phyloP scores from a whole-genome alignment of 2,113 vertebrate species.

The Cyprinodon brontotheroides region DNA sequence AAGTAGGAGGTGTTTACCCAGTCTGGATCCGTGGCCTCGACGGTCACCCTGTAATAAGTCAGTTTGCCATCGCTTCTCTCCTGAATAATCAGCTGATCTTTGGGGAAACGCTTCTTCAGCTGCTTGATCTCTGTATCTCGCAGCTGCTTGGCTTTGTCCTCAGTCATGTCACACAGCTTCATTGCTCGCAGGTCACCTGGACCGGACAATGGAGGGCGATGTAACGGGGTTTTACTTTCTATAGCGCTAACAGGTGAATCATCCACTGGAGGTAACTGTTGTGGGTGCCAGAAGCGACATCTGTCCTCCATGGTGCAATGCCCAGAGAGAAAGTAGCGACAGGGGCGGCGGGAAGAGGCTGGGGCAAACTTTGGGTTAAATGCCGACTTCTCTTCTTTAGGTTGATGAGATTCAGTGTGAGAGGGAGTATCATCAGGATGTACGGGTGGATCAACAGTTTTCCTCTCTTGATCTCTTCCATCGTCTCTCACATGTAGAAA shows the following conservation, averaged over 20 bases:
- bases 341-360: constrained; percentile 57
- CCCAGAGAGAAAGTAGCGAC: constrained; percentile 83
- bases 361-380: constrained; percentile 18
- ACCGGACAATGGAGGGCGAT: constrained; percentile 24
- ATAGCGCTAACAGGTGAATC: constrained; percentile 14
- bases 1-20: constrained; percentile 72
- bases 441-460: neutral
- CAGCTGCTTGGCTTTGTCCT: constrained; percentile 69
- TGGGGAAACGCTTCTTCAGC: constrained; percentile 80
- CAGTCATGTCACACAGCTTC: constrained; percentile 77
- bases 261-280: constrained; percentile 51
- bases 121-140: constrained; percentile 80
- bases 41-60: constrained; percentile 77
- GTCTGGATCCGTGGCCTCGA: constrained; percentile 82
- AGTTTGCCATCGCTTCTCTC: constrained; percentile 79
- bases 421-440: neutral
- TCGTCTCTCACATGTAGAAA: constrained; percentile 76
- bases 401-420: neutral
- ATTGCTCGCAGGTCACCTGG: constrained; percentile 57
- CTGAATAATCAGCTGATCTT: constrained; percentile 82
- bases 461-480: constrained; percentile 22
- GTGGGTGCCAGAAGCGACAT: constrained; percentile 83
- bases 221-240: constrained; percentile 4
- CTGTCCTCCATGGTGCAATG: constrained; percentile 81
- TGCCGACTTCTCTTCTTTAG: constrained; percentile 4